These are phyloP conservation scores for Littorina saxatilis DNA, from an alignment of 1,140 invertebrate genomes.

Conservation along the genomic window DNA sequence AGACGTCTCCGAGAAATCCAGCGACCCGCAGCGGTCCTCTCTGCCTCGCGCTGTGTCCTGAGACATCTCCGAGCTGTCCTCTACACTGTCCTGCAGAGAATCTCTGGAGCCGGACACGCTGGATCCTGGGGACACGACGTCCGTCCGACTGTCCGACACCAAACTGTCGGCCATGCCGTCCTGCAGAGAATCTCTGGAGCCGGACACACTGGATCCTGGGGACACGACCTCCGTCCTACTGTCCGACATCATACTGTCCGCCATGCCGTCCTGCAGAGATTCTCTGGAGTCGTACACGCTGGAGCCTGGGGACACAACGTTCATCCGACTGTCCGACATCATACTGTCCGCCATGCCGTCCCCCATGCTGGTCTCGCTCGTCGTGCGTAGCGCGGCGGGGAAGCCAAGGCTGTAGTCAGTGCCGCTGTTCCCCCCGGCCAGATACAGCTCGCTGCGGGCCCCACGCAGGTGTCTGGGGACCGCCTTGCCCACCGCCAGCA, in stretches of 20 bases:
- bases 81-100: not conserved
- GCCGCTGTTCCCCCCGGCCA: conserved; percentile 34
- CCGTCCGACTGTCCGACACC: too few species aligned
- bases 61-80: too few species aligned
- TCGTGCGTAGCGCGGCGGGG: conserved; percentile 42
- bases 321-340: too few species aligned
- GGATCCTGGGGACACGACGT: too few species aligned
- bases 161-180: not conserved
- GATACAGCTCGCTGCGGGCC: conserved; percentile 61
- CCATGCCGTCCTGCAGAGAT: conserved; percentile 41
- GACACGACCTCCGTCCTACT: too few species aligned
- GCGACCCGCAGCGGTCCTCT: not conserved
- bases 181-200: too few species aligned
- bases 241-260: not conserved
- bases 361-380: conserved; percentile 22
- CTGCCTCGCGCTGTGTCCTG: too few species aligned
- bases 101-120: not conserved
- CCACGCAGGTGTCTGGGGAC: conserved; percentile 55
- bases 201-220: not conserved
- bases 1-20: not conserved
- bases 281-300: conserved; percentile 36
- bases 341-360: conserved; percentile 23
- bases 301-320: too few species aligned
- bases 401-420: conserved; percentile 16
- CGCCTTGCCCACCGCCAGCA: conserved; percentile 53